Conservation (phyloP, 2,113 vertebrate species). For the Hiodon alosoides region DNA sequence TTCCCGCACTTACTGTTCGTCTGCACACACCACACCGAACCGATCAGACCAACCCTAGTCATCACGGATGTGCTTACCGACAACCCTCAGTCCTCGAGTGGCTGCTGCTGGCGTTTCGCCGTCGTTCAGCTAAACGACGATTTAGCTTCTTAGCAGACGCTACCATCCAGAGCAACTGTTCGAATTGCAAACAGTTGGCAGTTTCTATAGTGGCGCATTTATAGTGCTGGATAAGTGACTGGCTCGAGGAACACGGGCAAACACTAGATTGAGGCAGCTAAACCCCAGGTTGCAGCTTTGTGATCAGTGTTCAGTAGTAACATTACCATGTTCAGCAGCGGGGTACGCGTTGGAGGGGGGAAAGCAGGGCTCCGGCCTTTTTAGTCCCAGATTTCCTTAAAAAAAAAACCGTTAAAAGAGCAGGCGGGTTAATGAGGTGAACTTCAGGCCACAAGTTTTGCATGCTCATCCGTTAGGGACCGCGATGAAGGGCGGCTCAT, state of each 20-base stretch:
- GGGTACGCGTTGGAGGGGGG: slow-evolving; percentile 1
- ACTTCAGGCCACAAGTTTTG: neutral
- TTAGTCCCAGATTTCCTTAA: slow-evolving; percentile 30
- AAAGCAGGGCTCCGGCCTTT: slow-evolving; percentile 7
- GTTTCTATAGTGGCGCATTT: neutral
- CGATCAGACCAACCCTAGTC: too few relatives aligned
- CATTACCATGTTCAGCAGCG: slow-evolving; percentile 28
- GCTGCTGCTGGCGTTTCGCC: too few relatives aligned
- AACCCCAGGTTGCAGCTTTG: neutral
- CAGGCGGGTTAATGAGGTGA: neutral
- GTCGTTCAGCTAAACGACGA: too few relatives aligned
- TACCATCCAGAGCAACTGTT: neutral
- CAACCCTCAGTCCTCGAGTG: too few relatives aligned
- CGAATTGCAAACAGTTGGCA: neutral
- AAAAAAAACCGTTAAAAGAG: neutral
- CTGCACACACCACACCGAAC: too few relatives aligned
- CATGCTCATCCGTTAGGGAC: too few relatives aligned
- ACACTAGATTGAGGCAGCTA: too few relatives aligned
- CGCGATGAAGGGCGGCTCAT: too few relatives aligned
- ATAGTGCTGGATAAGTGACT: neutral
- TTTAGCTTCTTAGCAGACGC: too few relatives aligned
- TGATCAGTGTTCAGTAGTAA: neutral
- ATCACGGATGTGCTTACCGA: too few relatives aligned
- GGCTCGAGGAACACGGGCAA: too few relatives aligned
- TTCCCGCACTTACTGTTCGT: too few relatives aligned